Percentiles rank a stretch among this genome's conserved stretches.
These are phyloP conservation scores for Neosilurus mollespiculum DNA, from an alignment of 2,797 vertebrate genomes.

Conservation along the genomic window DNA sequence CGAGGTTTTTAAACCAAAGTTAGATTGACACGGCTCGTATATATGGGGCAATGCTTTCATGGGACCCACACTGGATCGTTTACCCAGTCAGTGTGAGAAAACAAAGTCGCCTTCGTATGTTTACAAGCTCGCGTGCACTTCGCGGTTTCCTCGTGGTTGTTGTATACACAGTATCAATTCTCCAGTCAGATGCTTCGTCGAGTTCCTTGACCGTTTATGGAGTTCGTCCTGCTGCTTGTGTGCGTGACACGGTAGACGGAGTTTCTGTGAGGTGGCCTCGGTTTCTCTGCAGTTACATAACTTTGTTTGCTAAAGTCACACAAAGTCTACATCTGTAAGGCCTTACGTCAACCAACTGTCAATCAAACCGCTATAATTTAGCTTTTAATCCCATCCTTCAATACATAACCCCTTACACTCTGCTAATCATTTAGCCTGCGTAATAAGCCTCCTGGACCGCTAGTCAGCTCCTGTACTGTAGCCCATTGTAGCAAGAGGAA, in stretches of 20 bases:
- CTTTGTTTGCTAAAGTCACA: background rate
- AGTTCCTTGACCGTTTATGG: background rate
- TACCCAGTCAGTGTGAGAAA: too few species aligned
- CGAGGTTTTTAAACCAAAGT: background rate
- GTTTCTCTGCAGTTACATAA: background rate
- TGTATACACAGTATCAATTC: background rate
- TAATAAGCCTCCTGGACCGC: background rate
- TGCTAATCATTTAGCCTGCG: background rate
- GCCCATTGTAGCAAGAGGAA: background rate
- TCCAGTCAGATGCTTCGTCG: background rate
- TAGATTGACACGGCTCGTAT: background rate
- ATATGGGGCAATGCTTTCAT: background rate
- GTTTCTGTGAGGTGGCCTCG: background rate
- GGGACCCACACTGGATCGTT: background rate
- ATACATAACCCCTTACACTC: background rate
- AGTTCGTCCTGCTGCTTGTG: background rate
- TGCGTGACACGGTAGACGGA: background rate
- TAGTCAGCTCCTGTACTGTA: background rate
- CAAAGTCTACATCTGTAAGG: background rate
- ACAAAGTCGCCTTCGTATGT: background rate
- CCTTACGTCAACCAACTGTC: background rate
- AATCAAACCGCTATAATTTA: background rate
- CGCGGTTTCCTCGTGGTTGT: background rate
- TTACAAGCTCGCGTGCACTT: background rate
- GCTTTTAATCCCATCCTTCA: background rate